Conservation (phyloP, 2,888 invertebrate species). For the Rhamphomyia laevipes region DNA sequence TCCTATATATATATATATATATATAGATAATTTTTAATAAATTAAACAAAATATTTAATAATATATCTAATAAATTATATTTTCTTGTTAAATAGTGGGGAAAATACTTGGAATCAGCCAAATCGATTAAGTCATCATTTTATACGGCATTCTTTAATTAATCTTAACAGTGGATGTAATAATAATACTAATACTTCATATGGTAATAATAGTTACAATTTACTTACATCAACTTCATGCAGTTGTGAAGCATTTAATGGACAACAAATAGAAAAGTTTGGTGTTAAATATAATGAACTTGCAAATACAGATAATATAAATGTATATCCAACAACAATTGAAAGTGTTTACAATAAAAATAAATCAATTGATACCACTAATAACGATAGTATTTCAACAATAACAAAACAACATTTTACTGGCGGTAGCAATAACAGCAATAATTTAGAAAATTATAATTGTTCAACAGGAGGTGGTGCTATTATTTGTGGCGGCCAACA, state of each 20-base stretch:
- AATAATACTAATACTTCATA: constrained; percentile 15
- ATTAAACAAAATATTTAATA: too few relatives aligned
- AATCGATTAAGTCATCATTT: constrained; percentile 31
- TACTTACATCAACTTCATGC: constrained; percentile 28
- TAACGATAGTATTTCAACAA: constrained; percentile 22
- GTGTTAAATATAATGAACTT: constrained; percentile 18
- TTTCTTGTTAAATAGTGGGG: constrained; percentile 6
- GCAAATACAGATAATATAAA: too few relatives aligned
- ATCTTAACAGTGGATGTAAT: constrained; percentile 33
- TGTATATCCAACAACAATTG: constrained; percentile 2
- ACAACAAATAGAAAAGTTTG: constrained; percentile 18
- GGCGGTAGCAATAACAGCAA: neutral
- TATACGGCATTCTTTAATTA: constrained; percentile 36
- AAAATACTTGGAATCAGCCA: constrained; percentile 20
- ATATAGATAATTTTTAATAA: too few relatives aligned
- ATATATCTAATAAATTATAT: too few relatives aligned
- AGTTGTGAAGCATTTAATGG: constrained; percentile 29
- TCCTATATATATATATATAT: too few relatives aligned
- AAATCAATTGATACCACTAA: constrained; percentile 14
- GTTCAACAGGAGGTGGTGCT: constrained; percentile 9
- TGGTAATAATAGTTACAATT: constrained; percentile 17
- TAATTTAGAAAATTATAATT: neutral
- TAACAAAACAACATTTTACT: neutral
- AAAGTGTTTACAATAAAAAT: constrained; percentile 9
- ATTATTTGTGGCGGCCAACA: neutral